Conservation (phyloP, 1,140 invertebrate genomes). For the Antheraea mylitta region DNA sequence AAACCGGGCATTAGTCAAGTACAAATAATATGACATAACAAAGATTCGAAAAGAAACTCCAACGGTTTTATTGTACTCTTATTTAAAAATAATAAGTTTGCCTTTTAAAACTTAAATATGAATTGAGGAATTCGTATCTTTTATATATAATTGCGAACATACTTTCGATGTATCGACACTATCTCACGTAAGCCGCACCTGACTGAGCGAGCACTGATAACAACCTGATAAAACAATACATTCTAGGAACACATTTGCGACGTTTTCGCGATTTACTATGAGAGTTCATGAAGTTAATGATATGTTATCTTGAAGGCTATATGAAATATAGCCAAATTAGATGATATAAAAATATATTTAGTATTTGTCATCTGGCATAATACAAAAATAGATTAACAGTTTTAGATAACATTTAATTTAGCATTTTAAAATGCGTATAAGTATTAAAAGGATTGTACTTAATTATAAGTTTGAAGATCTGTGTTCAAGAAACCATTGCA, state of each 20-base stretch:
- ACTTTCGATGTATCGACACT: slow-evolving; percentile 12
- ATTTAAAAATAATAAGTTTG: not conserved
- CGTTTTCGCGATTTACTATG: slow-evolving; percentile 12
- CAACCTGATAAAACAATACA: slow-evolving; percentile 22
- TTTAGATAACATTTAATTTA: too few relatives aligned
- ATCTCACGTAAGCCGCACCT: slow-evolving; percentile 25
- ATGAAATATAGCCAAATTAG: too few relatives aligned
- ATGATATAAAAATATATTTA: too few relatives aligned
- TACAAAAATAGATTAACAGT: too few relatives aligned
- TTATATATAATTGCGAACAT: slow-evolving; percentile 13
- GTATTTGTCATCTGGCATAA: too few relatives aligned
- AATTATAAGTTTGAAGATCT: too few relatives aligned
- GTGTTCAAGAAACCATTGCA: too few relatives aligned
- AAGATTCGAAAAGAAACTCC: not conserved
- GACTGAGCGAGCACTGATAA: slow-evolving; percentile 23
- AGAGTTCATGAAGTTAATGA: not conserved
- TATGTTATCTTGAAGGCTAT: not conserved
- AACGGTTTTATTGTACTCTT: not conserved
- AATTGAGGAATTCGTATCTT: not conserved
- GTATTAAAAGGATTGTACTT: too few relatives aligned
- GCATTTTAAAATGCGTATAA: too few relatives aligned
- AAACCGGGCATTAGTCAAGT: too few relatives aligned
- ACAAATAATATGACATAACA: too few relatives aligned
- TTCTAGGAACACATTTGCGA: slow-evolving; percentile 20
- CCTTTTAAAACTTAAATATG: not conserved